These are phyloP conservation scores for Stegostoma tigrinum DNA, from an alignment of 2,113 vertebrate genomes.

Conservation along the genomic window DNA sequence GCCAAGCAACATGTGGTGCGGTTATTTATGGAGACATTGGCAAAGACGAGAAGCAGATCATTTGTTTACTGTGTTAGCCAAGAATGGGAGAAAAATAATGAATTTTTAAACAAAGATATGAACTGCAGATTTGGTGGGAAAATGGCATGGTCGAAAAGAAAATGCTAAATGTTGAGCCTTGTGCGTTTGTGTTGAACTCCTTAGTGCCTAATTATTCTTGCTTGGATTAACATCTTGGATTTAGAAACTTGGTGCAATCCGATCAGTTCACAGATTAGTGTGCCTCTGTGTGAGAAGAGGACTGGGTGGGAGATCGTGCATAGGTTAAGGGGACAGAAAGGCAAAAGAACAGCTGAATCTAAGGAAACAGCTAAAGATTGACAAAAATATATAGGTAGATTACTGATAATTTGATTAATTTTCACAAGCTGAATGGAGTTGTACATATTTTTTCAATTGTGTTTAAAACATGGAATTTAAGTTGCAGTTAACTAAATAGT, in stretches of 20 bases:
- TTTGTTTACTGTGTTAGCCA: background rate
- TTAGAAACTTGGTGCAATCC: background rate
- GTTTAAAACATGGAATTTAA: background rate
- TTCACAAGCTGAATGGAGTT: background rate
- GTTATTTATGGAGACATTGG: background rate
- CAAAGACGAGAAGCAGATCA: background rate
- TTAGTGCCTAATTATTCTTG: too few relatives aligned
- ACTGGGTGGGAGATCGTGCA: background rate
- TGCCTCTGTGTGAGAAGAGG: background rate
- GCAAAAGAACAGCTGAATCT: background rate
- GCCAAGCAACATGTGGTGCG: too few relatives aligned
- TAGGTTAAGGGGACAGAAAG: too few relatives aligned
- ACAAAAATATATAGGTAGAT: background rate
- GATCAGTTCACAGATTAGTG: background rate
- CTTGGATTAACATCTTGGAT: background rate
- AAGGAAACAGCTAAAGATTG: background rate
- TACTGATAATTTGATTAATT: background rate
- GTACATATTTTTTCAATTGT: background rate
- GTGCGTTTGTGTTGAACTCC: too few relatives aligned
- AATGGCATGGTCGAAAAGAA: background rate
- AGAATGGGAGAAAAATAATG: background rate
- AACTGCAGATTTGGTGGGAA: background rate
- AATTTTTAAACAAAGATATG: background rate
- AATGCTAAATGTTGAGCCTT: background rate
- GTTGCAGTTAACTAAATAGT: background rate